These are phyloP conservation scores for Conus ventricosus DNA, from an alignment of 1,140 invertebrate species.

Conservation along the genomic window DNA sequence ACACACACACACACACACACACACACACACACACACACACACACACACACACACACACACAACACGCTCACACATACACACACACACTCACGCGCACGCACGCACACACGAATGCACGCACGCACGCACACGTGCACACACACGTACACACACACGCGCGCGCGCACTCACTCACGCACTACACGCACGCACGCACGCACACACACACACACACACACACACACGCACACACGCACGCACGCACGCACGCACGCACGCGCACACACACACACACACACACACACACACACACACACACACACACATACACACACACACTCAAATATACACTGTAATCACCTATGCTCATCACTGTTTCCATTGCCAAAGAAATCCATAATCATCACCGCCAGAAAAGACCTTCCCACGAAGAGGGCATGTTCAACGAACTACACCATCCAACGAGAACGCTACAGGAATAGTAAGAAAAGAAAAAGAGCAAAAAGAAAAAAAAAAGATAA, in stretches of 20 bases:
- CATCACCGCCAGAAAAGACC: too few relatives aligned
- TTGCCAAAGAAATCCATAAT: too few relatives aligned
- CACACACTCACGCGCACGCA: neutral
- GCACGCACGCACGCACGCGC: conserved; percentile 8
- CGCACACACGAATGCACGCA: neutral
- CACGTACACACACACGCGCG: neutral
- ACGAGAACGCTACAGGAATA: too few relatives aligned
- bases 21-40: neutral
- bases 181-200: too few relatives aligned
- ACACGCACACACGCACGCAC: neutral
- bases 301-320: neutral
- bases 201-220: conserved; percentile 12
- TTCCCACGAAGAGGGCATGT: too few relatives aligned
- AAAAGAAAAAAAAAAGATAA: too few relatives aligned
- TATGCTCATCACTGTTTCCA: too few relatives aligned
- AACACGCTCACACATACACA: neutral
- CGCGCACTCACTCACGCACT: neutral
- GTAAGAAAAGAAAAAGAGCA: too few relatives aligned
- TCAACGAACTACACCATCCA: too few relatives aligned
- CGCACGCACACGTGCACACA: neutral
- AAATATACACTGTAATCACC: too few relatives aligned
- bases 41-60: too few relatives aligned
- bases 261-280: conserved; percentile 17
- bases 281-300: neutral
- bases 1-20: neutral